Percentiles rank a stretch among this genome's conserved stretches.
Evolutionary conservation across 2,113 vertebrate genomes (phyloP).

Genomic region (Oryzias melastigma): DNA sequence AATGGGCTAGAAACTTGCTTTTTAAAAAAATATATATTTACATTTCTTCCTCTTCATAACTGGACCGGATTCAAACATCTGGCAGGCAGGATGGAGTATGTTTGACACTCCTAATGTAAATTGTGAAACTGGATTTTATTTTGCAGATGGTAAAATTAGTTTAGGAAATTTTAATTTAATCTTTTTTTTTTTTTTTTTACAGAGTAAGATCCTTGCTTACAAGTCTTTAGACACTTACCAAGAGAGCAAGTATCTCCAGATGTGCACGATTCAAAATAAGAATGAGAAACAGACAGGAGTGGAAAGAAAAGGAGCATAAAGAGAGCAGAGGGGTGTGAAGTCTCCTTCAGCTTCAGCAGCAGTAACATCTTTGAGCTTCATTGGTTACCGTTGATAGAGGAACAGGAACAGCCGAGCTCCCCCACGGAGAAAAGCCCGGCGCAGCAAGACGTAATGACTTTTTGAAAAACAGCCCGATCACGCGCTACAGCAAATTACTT

Average conservation of each 20-base stretch:
- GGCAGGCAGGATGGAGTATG: too few species aligned
- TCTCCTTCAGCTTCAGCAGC: slow-evolving; percentile 47
- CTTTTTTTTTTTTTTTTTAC: neutral
- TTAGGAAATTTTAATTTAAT: neutral
- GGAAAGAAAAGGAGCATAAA: slow-evolving; percentile 1
- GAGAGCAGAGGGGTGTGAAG: slow-evolving; percentile 34
- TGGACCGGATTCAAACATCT: too few species aligned
- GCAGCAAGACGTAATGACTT: slow-evolving; percentile 52
- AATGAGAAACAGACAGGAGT: slow-evolving; percentile 6
- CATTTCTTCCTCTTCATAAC: too few species aligned
- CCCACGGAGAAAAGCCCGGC: slow-evolving; percentile 49
- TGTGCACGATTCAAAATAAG: neutral
- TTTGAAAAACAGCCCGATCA: slow-evolving; percentile 59
- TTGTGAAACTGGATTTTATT: neutral
- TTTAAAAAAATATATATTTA: too few species aligned
- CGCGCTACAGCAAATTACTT: slow-evolving; percentile 68
- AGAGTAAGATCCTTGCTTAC: slow-evolving; percentile 27
- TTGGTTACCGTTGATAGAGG: slow-evolving; percentile 45
- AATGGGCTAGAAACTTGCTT: too few species aligned
- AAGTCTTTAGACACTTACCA: neutral
- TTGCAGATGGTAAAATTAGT: neutral
- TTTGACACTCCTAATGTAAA: too few species aligned
- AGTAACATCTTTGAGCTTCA: slow-evolving; percentile 45
- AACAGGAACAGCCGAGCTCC: slow-evolving; percentile 50
- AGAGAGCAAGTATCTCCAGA: neutral